phyloP scores from a whole-genome alignment of 2,113 vertebrate species.

The Hippocampus comes region DNA sequence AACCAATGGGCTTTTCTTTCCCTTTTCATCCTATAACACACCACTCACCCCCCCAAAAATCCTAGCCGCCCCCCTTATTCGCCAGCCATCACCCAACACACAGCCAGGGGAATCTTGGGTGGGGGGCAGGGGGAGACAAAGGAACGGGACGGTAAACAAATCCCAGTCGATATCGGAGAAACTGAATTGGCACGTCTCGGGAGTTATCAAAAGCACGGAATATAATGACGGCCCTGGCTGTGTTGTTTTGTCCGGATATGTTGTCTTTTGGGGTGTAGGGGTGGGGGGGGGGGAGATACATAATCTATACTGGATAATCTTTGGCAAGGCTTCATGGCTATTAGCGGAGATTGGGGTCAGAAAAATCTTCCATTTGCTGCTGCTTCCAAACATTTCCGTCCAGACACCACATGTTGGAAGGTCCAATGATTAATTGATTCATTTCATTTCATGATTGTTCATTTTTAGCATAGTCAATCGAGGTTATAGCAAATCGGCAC shows the following conservation, averaged over 20 bases:
- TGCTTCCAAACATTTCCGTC: background rate
- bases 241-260: constrained; percentile 28
- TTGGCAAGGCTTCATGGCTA: constrained; percentile 61
- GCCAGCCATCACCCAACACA: constrained; percentile 39
- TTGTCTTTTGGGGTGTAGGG: constrained; percentile 29
- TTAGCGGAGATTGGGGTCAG: constrained; percentile 76
- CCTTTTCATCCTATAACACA: constrained; percentile 56
- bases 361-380: constrained; percentile 66
- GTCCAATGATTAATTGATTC: background rate
- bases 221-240: constrained; percentile 9
- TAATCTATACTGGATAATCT: constrained; percentile 71
- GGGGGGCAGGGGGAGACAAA: constrained; percentile 37
- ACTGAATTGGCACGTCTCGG: constrained; percentile 38
- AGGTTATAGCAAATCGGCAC: no score
- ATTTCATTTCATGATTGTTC: no score
- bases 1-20: constrained; percentile 72
- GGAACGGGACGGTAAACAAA: constrained; percentile 60
- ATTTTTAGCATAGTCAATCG: no score
- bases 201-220: constrained; percentile 32
- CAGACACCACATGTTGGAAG: background rate
- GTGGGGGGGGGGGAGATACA: constrained; percentile 51
- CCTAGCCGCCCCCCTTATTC: background rate
- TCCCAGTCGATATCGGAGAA: constrained; percentile 49
- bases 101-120: constrained; percentile 62
- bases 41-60: background rate